A percentile compares a stretch with the other conserved stretches of the same genome.
phyloP scores from a whole-genome alignment of 2,113 vertebrate species.

The Eublepharis macularius region DNA sequence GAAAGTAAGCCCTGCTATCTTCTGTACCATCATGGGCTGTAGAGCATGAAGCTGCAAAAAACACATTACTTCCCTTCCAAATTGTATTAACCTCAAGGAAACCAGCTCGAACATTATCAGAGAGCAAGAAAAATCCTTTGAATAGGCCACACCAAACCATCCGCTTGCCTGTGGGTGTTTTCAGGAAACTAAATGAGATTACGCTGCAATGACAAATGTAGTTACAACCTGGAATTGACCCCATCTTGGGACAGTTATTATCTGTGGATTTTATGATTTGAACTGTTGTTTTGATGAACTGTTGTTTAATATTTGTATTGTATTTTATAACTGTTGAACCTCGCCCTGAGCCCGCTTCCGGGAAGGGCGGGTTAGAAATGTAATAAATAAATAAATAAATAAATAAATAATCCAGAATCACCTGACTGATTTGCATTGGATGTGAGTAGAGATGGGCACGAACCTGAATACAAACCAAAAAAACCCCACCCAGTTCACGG shows the following conservation, averaged over 20 bases:
- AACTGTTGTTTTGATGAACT: no score
- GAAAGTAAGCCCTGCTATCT: constrained; percentile 31
- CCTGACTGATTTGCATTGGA: neutral
- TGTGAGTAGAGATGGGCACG: no score
- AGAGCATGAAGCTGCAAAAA: constrained; percentile 66
- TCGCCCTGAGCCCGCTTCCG: no score
- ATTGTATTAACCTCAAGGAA: constrained; percentile 66
- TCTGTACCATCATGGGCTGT: constrained; percentile 43
- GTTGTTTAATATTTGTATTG: no score
- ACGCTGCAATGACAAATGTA: neutral
- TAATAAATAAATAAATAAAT: no score
- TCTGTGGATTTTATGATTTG: no score
- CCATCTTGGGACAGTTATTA: no score
- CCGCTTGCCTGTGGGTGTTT: neutral
- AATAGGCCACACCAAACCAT: constrained; percentile 18
- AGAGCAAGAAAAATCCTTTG: constrained; percentile 62
- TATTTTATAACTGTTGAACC: no score
- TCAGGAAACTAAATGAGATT: neutral
- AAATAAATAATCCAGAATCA: neutral
- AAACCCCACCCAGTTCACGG: no score
- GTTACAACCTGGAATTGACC: no score
- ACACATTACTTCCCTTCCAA: constrained; percentile 53
- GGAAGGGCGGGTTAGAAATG: no score
- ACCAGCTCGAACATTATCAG: constrained; percentile 55
- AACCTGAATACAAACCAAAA: no score